Base-by-base conservation (phyloP, 23 tunicate genomes). In the Clavelina lepadiformis region DNA sequence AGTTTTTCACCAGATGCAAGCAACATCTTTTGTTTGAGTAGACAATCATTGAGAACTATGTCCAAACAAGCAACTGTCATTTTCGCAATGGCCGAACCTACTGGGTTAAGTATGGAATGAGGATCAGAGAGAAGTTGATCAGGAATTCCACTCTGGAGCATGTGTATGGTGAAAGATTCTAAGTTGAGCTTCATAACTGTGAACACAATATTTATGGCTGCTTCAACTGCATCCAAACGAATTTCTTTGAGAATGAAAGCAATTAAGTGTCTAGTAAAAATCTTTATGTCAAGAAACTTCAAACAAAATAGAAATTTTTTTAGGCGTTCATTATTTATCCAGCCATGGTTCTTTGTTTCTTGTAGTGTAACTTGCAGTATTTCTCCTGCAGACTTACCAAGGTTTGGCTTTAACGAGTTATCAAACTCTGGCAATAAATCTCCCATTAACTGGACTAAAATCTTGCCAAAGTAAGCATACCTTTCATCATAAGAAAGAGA, bases 21-120 rank as follows among this genome's bases (percentile, higher is more conserved):
- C 38, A 61, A 65, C 1, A 71, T 64, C 37, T 89, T 89, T 55
- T 81, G 70, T 33, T 55, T 72, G 5, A 81, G 55, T n/a, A 57
- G 28, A 3, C 45, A 28, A 24, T 89, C 70, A 33, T 76, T 86
- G 0, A 89, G 64, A 0, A 81, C 81, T 25, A 67, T 62, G 0
- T 86, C 97, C 5, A 89, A 74, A 52, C 79, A 54, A 0, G 79
- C 62, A 0, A 89, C 97, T 18, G 72, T 30, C 31, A 89, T 62
- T 63, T 75, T 63, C 25, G 89, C 79, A 1, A 89, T 28, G 15
- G 49, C 49, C 25, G 51, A 32, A 3, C 89, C 97, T 19, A 72
- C 24, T 2, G 97, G 97, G 22, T 76, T 65, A 32, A 76, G 49
- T 3, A 89, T 54, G 0, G 33, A 19, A 46, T 51, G 33, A 1